Percentiles rank a stretch among this genome's conserved stretches.
These are phyloP conservation scores for Ursus arctos DNA, from an alignment of 2,113 vertebrate genomes.

Conservation along the genomic window DNA sequence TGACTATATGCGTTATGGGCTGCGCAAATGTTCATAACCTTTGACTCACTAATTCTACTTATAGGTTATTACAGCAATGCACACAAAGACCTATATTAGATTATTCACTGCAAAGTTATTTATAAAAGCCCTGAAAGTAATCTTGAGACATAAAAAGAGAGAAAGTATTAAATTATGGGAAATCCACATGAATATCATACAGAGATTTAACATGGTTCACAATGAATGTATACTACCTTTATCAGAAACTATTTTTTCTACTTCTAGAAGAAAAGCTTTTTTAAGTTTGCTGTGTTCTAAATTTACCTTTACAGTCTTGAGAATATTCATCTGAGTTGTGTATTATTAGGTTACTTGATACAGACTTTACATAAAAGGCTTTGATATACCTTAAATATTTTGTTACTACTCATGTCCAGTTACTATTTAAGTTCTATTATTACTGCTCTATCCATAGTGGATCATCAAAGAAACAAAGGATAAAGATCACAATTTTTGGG, in stretches of 20 bases:
- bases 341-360: conserved; percentile 11
- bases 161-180: not conserved
- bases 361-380: not conserved
- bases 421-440: conserved; percentile 38
- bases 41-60: not conserved
- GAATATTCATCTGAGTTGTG: not conserved
- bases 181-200: not conserved
- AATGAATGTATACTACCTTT: not conserved
- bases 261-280: not conserved
- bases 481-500: not conserved
- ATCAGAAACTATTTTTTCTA: conserved; percentile 18
- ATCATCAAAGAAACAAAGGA: not conserved
- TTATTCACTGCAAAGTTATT: not conserved
- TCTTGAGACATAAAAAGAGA: not conserved
- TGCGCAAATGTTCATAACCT: not conserved
- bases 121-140: not conserved
- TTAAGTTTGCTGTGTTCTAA: conserved; percentile 25
- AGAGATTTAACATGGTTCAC: not conserved
- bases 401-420: not conserved
- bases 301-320: not conserved
- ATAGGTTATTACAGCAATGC: not conserved
- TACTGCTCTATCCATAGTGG: not conserved
- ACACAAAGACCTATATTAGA: not conserved
- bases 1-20: not conserved
- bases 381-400: conserved; percentile 5